Conservation (phyloP, 1,140 invertebrate genomes). For the Thaumetopoea pityocampa region DNA sequence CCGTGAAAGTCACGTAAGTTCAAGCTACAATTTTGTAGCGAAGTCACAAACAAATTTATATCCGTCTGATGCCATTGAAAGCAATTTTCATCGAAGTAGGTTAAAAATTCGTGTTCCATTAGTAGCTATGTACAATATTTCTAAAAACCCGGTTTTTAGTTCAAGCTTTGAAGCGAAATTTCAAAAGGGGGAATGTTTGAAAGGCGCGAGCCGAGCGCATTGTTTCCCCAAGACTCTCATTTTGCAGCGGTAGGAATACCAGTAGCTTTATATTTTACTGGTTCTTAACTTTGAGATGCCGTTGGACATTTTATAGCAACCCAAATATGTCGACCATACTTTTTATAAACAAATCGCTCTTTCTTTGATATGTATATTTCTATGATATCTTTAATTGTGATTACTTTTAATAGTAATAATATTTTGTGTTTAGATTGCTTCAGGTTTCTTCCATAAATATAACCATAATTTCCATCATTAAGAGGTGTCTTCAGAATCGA, state of each 20-base stretch:
- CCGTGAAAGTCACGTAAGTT: too few species aligned
- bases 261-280: constrained; percentile 19
- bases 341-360: too few species aligned
- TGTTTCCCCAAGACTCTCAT: constrained; percentile 21
- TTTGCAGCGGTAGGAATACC: constrained; percentile 16
- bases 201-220: constrained; percentile 19
- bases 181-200: constrained; percentile 20
- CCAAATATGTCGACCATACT: too few species aligned
- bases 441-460: too few species aligned
- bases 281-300: constrained; percentile 15
- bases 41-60: not conserved
- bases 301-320: constrained; percentile 13
- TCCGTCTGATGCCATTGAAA: constrained; percentile 1
- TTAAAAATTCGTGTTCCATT: constrained; percentile 22
- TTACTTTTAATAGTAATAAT: too few species aligned
- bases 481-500: too few species aligned
- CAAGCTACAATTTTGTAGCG: not conserved
- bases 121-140: constrained; percentile 22
- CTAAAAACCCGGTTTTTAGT: constrained; percentile 21
- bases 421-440: too few species aligned
- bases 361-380: too few species aligned
- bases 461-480: too few species aligned
- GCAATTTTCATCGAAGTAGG: constrained; percentile 11
- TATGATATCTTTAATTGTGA: too few species aligned
- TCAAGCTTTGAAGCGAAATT: constrained; percentile 18